A percentile compares a stretch with the other conserved stretches of the same genome.
These are phyloP conservation scores for Alexandromys fortis DNA, from an alignment of 2,113 vertebrate genomes.

Conservation along the genomic window DNA sequence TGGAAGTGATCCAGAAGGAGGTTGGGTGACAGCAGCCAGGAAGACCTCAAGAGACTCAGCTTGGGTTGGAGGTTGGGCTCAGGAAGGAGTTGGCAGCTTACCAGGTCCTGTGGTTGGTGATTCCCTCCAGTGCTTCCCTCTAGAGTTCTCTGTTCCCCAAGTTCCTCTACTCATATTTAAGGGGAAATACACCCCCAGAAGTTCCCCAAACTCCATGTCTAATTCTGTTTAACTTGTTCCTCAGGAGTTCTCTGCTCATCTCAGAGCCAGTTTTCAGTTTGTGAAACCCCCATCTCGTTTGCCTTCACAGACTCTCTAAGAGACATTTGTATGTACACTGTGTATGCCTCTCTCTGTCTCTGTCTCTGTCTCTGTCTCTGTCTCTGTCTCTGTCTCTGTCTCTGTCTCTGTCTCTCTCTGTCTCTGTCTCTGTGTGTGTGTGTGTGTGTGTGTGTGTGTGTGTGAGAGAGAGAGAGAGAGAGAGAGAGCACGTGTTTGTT, in stretches of 20 bases:
- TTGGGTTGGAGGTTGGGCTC: not conserved
- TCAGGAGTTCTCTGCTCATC: not conserved
- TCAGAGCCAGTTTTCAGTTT: not conserved
- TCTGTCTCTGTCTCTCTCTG: too few relatives aligned
- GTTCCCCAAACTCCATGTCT: not conserved
- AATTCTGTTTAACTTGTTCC: not conserved
- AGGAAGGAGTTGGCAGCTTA: not conserved
- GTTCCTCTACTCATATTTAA: not conserved
- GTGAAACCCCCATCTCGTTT: not conserved
- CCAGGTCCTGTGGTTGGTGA: rapidly evolving
- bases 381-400: too few relatives aligned
- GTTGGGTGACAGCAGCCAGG: not conserved
- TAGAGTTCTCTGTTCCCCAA: rapidly evolving
- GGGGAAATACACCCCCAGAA: not conserved
- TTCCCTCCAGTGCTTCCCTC: not conserved
- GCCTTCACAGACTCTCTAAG: not conserved
- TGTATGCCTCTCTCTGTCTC: not conserved
- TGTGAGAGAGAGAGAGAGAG: too few relatives aligned
- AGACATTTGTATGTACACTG: not conserved
- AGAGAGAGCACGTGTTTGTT: too few relatives aligned
- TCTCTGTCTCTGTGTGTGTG: not conserved
- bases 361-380: too few relatives aligned
- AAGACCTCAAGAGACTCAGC: not conserved
- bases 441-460: not conserved
- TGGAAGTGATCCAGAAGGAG: not conserved